phyloP scores from a whole-genome alignment of 2,888 invertebrate species.

The Spodoptera picta region DNA sequence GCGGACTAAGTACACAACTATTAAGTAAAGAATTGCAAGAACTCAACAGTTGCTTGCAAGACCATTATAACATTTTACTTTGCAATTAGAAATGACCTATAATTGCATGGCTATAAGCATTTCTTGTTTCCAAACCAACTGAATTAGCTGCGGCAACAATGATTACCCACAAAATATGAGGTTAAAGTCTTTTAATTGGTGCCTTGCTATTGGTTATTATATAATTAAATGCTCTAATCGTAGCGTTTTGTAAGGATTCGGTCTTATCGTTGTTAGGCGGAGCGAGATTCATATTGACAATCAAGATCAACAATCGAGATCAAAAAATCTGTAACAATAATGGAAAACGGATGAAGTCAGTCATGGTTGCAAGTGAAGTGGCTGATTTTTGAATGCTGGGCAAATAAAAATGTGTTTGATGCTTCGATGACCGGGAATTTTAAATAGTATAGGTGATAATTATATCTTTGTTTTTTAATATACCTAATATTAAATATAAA shows the following conservation, averaged over 20 bases:
- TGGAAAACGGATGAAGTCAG: too few species aligned
- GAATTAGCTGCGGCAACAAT: constrained; percentile 56
- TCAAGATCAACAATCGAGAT: too few species aligned
- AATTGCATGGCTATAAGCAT: constrained; percentile 59
- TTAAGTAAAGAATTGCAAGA: constrained; percentile 51
- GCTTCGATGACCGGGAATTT: too few species aligned
- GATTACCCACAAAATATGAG: constrained; percentile 57
- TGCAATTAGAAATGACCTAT: constrained; percentile 67
- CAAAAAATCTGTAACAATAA: too few species aligned
- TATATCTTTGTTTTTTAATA: too few species aligned
- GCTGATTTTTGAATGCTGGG: too few species aligned
- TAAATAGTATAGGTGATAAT: too few species aligned
- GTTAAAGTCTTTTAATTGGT: constrained; percentile 60
- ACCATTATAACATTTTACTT: constrained; percentile 65
- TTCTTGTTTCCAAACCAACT: constrained; percentile 62
- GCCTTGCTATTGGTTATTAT: constrained; percentile 43
- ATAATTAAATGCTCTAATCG: constrained; percentile 39
- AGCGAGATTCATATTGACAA: constrained; percentile 2
- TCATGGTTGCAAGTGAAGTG: too few species aligned
- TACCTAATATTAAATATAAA: too few species aligned
- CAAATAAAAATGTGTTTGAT: too few species aligned
- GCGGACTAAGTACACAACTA: constrained; percentile 15
- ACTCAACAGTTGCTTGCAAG: constrained; percentile 40
- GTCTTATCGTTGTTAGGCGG: constrained; percentile 11
- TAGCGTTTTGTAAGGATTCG: constrained; percentile 27